Evolutionary conservation across 2,797 vertebrate genomes (phyloP).

Genomic region (Peromyscus nudipes): DNA sequence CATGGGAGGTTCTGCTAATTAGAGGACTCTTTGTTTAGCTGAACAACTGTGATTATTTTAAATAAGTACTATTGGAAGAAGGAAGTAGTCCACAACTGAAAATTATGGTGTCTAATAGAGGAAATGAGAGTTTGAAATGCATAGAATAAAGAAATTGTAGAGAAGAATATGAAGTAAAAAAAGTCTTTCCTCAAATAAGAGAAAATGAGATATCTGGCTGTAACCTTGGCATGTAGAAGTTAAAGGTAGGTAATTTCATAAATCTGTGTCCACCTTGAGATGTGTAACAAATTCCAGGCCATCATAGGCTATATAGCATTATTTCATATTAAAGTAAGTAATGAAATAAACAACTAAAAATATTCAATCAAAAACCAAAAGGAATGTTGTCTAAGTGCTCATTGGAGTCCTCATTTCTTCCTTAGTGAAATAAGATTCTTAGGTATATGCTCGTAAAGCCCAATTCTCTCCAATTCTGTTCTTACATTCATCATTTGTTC

Average conservation of each 20-base stretch:
- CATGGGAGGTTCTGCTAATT: neutral
- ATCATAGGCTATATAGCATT: neutral
- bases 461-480: neutral
- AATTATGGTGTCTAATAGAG: neutral
- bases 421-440: neutral
- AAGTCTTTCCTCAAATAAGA: neutral
- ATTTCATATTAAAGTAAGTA: neutral
- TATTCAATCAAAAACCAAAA: neutral
- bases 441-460: neutral
- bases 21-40: neutral
- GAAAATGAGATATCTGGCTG: neutral
- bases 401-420: neutral
- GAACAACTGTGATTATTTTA: conserved; percentile 4
- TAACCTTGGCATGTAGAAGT: neutral
- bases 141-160: neutral
- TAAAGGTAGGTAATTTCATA: neutral
- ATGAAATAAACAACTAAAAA: neutral
- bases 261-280: neutral
- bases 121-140: conserved; percentile 16
- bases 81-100: neutral
- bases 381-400: neutral
- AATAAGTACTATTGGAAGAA: neutral
- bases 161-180: neutral
- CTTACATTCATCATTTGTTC: neutral
- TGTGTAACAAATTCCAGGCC: neutral